Evolutionary conservation across 2,888 invertebrate genomes (phyloP), one percentile per base, ranked within the genome.

Genomic region (Hipparchia semele): DNA sequence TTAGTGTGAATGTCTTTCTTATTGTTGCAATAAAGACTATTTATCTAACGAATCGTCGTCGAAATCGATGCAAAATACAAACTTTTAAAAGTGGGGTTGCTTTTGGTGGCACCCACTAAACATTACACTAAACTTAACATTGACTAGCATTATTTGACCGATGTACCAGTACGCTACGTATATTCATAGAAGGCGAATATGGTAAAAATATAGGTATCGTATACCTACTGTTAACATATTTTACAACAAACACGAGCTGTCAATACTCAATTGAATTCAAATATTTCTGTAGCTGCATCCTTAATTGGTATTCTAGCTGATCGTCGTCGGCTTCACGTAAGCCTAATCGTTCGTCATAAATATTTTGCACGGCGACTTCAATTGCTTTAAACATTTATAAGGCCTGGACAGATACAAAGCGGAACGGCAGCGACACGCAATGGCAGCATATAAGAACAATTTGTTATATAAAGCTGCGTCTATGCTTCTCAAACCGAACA

Each of bases 331-430:
- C 58, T 58, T 58, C 58, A 58, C 67, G 67, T 71, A 73, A 49
- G 13, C 53, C 58, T 60, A 69, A 56, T 45, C 56, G 51, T 73
- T 72, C 39, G 73, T 66, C 71, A 71, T 72, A 71, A 70, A 71
- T 58, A 69, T 62, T 73, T 73, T 45, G 71, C 74, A 71, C 70
- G 60, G n/a, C 70, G 60, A n/a, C 58, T 66, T 23, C 65, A 64
- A 71, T 75, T 71, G 54, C 33, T 45, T 65, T 64, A 71, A 67
- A 56, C 68, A 73, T 56, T 13, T 3, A 3, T 58, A 23, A 23
- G 58, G 56, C 23, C 13, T 56, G 8, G 23, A 7, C 13, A 58
- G 58, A 8, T 1, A 3, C 8, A 13, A 58, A 13, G 58, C 58
- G 58, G 23, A 13, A 23, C 23, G 58, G 58, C 23, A 58, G 58